Evolutionary conservation across 2,113 vertebrate genomes (phyloP).

Genomic region (Cacatua alba): DNA sequence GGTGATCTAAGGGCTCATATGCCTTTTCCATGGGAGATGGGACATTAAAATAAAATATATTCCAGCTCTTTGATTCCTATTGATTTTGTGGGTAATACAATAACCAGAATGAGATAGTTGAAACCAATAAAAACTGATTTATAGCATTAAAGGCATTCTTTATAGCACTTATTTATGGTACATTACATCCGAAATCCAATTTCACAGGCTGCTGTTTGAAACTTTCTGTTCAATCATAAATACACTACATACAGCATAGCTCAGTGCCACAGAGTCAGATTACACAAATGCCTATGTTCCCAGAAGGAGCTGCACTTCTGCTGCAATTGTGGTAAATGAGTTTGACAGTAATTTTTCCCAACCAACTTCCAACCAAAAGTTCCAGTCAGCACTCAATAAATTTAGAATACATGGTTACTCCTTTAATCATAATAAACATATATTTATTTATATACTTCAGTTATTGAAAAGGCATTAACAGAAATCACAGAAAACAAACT

Average conservation of each 20-base stretch:
- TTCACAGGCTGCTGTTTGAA: slow-evolving; percentile 83
- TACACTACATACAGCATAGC: slow-evolving; percentile 77
- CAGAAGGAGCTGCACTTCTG: slow-evolving; percentile 73
- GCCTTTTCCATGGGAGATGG: slow-evolving; percentile 76
- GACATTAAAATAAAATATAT: slow-evolving; percentile 85
- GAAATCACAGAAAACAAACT: slow-evolving; percentile 31
- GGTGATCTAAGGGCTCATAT: slow-evolving; percentile 72
- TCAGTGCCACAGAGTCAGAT: slow-evolving; percentile 77
- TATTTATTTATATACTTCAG: slow-evolving; percentile 31
- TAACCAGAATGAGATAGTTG: slow-evolving; percentile 85
- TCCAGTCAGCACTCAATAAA: slow-evolving; percentile 71
- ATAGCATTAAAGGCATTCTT: slow-evolving; percentile 84
- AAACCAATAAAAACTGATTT: slow-evolving; percentile 87
- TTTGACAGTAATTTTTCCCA: slow-evolving; percentile 74
- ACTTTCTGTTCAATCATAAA: slow-evolving; percentile 86
- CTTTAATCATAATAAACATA: slow-evolving; percentile 52
- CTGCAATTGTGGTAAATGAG: slow-evolving; percentile 73
- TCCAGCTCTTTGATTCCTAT: slow-evolving; percentile 82
- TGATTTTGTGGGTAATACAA: slow-evolving; percentile 84
- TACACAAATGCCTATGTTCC: slow-evolving; percentile 75
- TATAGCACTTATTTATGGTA: slow-evolving; percentile 87
- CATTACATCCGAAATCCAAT: slow-evolving; percentile 87
- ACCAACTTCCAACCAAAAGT: slow-evolving; percentile 70
- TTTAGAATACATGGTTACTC: slow-evolving; percentile 37
- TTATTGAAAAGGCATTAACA: slow-evolving; percentile 61